Evolutionary conservation across 1,140 invertebrate genomes (phyloP).

Genomic region (Wasmannia auropunctata): DNA sequence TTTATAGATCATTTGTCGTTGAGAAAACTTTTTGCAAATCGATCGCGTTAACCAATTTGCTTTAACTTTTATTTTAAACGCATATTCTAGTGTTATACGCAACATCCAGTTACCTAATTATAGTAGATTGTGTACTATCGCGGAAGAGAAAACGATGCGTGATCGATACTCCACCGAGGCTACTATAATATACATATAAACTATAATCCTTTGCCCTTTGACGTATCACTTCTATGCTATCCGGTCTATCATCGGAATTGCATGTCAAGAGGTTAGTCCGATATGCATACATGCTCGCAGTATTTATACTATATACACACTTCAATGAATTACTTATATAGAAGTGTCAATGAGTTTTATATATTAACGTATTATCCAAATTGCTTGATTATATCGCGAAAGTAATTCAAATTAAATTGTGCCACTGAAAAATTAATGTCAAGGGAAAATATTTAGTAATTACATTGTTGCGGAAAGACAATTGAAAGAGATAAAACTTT

Average conservation of each 20-base stretch:
- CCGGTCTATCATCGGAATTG: neutral
- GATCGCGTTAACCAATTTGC: neutral
- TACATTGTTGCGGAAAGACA: neutral
- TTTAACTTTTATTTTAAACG: conserved; percentile 22
- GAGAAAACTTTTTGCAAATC: neutral
- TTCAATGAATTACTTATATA: conserved; percentile 14
- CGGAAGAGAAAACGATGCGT: neutral
- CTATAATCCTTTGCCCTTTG: conserved; percentile 44
- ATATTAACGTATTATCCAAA: neutral
- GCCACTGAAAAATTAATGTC: neutral
- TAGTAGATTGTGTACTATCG: neutral
- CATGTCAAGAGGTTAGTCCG: neutral
- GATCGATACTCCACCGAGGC: conserved; percentile 18
- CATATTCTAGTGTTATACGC: neutral
- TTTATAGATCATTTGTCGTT: neutral
- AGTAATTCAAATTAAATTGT: neutral
- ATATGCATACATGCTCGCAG: neutral
- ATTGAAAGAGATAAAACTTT: neutral
- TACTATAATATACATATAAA: conserved; percentile 34
- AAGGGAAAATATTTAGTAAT: neutral
- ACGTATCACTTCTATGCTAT: conserved; percentile 17
- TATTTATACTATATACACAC: neutral
- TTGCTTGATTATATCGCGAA: neutral
- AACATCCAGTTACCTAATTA: conserved; percentile 45
- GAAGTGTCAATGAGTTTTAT: neutral